Percentiles rank a stretch among this genome's conserved stretches.
Evolutionary conservation across 2,888 invertebrate genomes (phyloP).

Genomic region (Pediacus dermestoides): DNA sequence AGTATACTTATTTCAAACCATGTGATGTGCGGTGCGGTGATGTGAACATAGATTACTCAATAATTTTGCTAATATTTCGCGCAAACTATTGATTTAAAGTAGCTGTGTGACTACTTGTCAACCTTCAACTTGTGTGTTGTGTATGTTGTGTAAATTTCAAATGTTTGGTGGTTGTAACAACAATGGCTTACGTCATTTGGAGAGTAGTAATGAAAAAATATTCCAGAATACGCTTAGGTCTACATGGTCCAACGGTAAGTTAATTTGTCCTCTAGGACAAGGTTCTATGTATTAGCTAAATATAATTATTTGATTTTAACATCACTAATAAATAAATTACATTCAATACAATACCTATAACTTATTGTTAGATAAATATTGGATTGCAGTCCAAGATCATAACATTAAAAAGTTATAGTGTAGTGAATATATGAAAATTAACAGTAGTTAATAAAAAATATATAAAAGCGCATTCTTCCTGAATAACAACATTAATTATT

Average conservation of each 20-base stretch:
- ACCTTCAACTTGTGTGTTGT: slow-evolving; percentile 12
- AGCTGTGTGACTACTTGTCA: slow-evolving; percentile 6
- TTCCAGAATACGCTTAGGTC: slow-evolving; percentile 55
- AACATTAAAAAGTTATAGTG: too few relatives aligned
- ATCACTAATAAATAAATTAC: too few relatives aligned
- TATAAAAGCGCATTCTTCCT: too few relatives aligned
- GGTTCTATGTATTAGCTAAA: neutral
- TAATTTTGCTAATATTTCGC: too few relatives aligned
- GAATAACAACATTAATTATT: too few relatives aligned
- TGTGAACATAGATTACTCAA: too few relatives aligned
- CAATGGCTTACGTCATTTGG: slow-evolving; percentile 60
- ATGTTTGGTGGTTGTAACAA: slow-evolving; percentile 21
- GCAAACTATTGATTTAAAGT: too few relatives aligned
- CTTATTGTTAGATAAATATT: too few relatives aligned
- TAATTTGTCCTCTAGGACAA: neutral
- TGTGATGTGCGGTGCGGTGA: slow-evolving; percentile 4
- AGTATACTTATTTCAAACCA: neutral
- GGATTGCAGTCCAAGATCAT: too few relatives aligned
- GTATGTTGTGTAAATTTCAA: slow-evolving; percentile 16
- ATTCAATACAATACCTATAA: too few relatives aligned
- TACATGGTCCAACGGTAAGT: slow-evolving; percentile 42
- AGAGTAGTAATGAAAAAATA: slow-evolving; percentile 60
- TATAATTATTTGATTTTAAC: neutral
- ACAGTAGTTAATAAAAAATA: too few relatives aligned
- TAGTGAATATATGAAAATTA: too few relatives aligned